phyloP scores from a whole-genome alignment of 2,888 invertebrate genomes.

The Eudemis profundana region DNA sequence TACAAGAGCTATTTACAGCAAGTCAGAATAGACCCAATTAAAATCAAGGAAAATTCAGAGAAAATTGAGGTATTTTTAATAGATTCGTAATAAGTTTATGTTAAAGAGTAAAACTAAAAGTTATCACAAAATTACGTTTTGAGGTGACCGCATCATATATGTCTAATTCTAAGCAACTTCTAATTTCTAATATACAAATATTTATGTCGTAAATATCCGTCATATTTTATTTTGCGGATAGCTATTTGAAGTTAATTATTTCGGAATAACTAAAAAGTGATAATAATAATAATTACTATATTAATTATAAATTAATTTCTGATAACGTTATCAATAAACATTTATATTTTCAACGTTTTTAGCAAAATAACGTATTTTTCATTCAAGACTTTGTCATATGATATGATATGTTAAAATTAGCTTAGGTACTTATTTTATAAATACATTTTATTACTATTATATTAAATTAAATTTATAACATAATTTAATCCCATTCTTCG shows the following conservation, averaged over 20 bases:
- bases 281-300: too few relatives aligned
- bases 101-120: neutral
- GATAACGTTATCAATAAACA: constrained; percentile 19
- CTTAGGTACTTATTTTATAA: too few relatives aligned
- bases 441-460: too few relatives aligned
- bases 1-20: constrained; percentile 17
- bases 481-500: too few relatives aligned
- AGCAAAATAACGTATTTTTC: neutral
- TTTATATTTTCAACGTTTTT: constrained; percentile 7
- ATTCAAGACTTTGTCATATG: too few relatives aligned
- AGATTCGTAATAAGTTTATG: neutral
- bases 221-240: neutral
- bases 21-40: neutral
- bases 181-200: constrained; percentile 17
- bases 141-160: constrained; percentile 24
- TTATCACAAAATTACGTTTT: constrained; percentile 37
- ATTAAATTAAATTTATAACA: too few relatives aligned
- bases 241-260: neutral
- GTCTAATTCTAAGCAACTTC: constrained; percentile 14
- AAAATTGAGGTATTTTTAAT: too few relatives aligned
- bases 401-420: too few relatives aligned
- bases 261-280: constrained; percentile 12
- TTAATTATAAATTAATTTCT: constrained; percentile 5
- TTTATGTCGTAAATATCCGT: neutral
- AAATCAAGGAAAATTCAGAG: neutral